Conservation (phyloP, 2,888 invertebrate species). For the Spilosoma lubricipeda region DNA sequence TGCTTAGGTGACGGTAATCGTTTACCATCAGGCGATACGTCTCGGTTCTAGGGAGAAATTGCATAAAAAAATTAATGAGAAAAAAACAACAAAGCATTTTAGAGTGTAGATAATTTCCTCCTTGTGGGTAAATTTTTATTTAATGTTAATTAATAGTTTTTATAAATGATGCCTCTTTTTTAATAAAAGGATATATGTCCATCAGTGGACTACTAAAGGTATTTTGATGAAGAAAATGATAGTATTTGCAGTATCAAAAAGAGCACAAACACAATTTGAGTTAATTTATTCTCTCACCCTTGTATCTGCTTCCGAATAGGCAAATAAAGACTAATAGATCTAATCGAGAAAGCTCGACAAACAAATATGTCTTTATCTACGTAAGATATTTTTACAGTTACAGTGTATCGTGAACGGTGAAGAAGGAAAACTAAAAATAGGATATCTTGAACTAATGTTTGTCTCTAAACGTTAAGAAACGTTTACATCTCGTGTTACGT, state of each 20-base stretch:
- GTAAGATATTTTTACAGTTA: background rate
- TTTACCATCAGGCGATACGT: no score
- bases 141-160: no score
- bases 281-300: background rate
- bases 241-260: background rate
- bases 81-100: background rate
- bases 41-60: no score
- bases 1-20: no score
- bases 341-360: conserved; percentile 25
- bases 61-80: no score
- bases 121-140: no score
- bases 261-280: background rate
- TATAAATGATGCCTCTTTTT: no score
- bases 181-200: no score
- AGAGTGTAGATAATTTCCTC: no score
- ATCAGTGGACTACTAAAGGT: no score
- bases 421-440: background rate
- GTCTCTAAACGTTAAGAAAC: background rate
- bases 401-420: background rate
- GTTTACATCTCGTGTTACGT: background rate
- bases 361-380: conserved; percentile 7
- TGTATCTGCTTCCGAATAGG: background rate
- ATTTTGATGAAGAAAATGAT: no score
- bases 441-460: background rate
- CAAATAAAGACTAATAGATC: conserved; percentile 37